These are phyloP conservation scores for Gymnoscopelus microlampas DNA, from an alignment of 2,797 vertebrate species.

Conservation along the genomic window DNA sequence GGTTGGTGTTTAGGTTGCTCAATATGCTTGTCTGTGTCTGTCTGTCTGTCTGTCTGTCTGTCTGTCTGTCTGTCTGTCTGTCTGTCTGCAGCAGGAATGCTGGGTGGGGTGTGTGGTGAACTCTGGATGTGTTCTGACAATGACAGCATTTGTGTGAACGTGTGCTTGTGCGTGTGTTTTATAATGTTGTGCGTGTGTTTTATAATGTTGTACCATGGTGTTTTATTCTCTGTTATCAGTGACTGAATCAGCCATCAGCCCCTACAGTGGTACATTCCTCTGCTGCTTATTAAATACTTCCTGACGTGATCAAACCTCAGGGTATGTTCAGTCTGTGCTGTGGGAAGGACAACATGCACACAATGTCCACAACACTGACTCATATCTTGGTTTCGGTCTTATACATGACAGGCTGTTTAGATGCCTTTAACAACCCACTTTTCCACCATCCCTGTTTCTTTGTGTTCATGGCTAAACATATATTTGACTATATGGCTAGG, in stretches of 20 bases:
- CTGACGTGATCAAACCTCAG: too few species aligned
- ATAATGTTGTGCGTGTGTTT: background rate
- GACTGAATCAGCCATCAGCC: slow-evolving; percentile 13
- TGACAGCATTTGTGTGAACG: background rate
- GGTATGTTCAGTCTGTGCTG: too few species aligned
- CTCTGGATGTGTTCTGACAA: slow-evolving; percentile 19
- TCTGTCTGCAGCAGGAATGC: background rate
- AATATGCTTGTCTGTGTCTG: background rate
- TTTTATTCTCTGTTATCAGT: slow-evolving; percentile 33
- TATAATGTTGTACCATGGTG: background rate
- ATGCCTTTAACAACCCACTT: too few species aligned
- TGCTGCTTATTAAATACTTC: slow-evolving; percentile 6
- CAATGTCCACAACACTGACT: too few species aligned
- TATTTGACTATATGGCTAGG: too few species aligned
- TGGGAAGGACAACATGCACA: too few species aligned
- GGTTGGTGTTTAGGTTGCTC: slow-evolving; percentile 1
- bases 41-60: background rate
- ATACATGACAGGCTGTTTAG: too few species aligned
- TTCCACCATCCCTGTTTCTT: too few species aligned
- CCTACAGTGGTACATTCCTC: background rate
- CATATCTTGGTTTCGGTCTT: too few species aligned
- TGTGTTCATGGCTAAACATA: too few species aligned
- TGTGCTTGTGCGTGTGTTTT: background rate
- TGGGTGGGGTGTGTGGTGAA: background rate
- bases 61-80: background rate